phyloP scores from a whole-genome alignment of 2,113 vertebrate species.

The Oncorhynchus masou region DNA sequence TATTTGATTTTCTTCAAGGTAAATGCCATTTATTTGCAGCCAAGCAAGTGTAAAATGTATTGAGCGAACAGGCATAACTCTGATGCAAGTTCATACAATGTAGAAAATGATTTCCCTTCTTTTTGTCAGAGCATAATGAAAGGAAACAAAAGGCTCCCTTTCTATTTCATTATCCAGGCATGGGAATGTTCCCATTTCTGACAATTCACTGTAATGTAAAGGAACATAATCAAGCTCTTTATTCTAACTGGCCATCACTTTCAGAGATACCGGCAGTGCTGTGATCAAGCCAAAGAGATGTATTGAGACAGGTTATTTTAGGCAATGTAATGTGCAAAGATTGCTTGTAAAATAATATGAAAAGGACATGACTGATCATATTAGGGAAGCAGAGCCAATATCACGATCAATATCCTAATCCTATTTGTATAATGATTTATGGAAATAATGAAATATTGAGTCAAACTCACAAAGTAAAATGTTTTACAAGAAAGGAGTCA shows the following conservation, averaged over 20 bases:
- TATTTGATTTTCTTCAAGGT: constrained; percentile 6
- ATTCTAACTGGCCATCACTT: constrained; percentile 21
- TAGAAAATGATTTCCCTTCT: constrained; percentile 23
- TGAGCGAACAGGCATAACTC: constrained; percentile 5
- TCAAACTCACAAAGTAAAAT: neutral
- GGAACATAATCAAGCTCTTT: constrained; percentile 35
- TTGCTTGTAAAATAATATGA: constrained; percentile 25
- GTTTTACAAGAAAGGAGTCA: constrained; percentile 1
- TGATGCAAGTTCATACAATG: constrained; percentile 34
- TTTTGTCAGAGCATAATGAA: constrained; percentile 35
- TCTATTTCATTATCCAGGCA: constrained; percentile 29
- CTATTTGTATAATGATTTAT: constrained; percentile 22
- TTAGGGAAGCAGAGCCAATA: constrained; percentile 14
- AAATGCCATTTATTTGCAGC: neutral
- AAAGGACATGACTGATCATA: neutral
- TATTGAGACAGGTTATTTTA: constrained; percentile 46
- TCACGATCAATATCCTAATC: constrained; percentile 24
- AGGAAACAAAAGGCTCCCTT: constrained; percentile 45
- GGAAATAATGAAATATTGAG: neutral
- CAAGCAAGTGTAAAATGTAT: neutral
- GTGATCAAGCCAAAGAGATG: constrained; percentile 34
- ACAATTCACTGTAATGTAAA: constrained; percentile 51
- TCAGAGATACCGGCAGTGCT: constrained; percentile 26
- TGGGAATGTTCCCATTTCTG: too few relatives aligned
- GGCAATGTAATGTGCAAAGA: constrained; percentile 25